Evolutionary conservation across 2,797 vertebrate genomes (phyloP), one percentile per base, ranked within the genome.

Genomic region (Acropternis orthonyx): DNA sequence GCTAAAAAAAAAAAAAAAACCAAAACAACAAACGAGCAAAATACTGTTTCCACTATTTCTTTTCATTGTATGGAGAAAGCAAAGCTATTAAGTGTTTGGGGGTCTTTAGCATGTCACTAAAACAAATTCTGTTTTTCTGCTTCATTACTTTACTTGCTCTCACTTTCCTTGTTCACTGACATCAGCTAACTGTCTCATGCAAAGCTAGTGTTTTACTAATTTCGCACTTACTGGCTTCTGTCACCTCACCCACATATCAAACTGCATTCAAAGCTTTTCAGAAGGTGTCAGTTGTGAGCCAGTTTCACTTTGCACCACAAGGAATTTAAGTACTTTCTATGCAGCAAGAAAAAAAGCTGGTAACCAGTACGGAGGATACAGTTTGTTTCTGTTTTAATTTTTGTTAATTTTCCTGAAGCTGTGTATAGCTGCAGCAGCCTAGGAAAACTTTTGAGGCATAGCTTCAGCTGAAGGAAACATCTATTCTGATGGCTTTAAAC

Each of bases 131-230:
- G 49, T 5, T 58, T 63, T 92, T 75, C 88, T 96, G 61, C 88
- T 81, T 75, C 56, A 19, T 92, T 78, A 37, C 55, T 95, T 92
- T 22, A 36, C 72, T 94, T 84, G 83, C 71, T 85, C 48, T 91
- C 66, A 43, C 75, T 94, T 91, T 61, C 75, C 63, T 34, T 56
- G 59, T 89, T 93, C 74, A 48, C 83, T 95, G 88, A 69, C 89
- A 83, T 37, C 63, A 77, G 48, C 87, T 94, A 89, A 93, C 79
- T 67, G 56, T 83, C 76, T 94, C 94, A 75, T 91, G 88, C 84
- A 80, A 16, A 76, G 88, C 95, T 87, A 36, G 52, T 51, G 66
- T 94, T 93, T 89, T 91, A 89, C 92, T 97, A 90, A 97, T 88
- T 89, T 92, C 96, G 88, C 91, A 27, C 91, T 96, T 85, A 69